Percentiles rank a stretch among this genome's conserved stretches.
Conservation (phyloP, 2,113 vertebrate species). For the Amia ocellicauda region DNA sequence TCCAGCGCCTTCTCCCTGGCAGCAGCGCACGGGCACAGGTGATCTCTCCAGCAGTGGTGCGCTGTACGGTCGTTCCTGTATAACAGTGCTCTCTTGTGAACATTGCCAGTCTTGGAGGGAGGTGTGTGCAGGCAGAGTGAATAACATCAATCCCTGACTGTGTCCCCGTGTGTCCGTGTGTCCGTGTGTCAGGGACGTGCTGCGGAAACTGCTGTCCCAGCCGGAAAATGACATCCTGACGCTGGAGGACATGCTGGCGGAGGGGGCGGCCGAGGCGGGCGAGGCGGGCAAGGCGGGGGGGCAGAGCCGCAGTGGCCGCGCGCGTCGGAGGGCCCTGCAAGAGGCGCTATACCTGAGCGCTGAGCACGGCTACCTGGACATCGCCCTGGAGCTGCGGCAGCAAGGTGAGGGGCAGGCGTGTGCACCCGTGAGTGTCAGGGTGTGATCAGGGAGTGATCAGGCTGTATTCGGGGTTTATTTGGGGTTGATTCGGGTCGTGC, state of each 20-base stretch:
- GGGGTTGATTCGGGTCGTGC: too few relatives aligned
- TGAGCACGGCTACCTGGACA: constrained; percentile 76
- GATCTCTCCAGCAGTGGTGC: too few relatives aligned
- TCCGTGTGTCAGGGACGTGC: constrained; percentile 62
- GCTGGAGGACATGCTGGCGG: constrained; percentile 73
- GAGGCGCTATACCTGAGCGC: constrained; percentile 79
- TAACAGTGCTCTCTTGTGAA: too few relatives aligned
- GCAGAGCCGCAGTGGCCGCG: constrained; percentile 39
- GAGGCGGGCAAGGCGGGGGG: constrained; percentile 44
- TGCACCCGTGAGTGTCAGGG: not conserved
- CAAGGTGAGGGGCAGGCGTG: constrained; percentile 59
- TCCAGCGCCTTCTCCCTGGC: constrained; percentile 74
- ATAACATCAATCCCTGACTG: too few relatives aligned
- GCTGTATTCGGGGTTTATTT: too few relatives aligned
- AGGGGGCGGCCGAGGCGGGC: constrained; percentile 51
- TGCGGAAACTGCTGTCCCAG: constrained; percentile 69
- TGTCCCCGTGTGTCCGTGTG: not conserved
- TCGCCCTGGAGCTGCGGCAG: constrained; percentile 76
- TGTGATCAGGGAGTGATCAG: too few relatives aligned
- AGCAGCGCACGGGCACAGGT: constrained; percentile 75
- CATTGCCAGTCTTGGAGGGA: too few relatives aligned
- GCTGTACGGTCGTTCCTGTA: too few relatives aligned
- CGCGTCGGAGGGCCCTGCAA: constrained; percentile 63
- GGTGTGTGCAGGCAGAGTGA: too few relatives aligned
- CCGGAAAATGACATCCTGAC: constrained; percentile 69